Evolutionary conservation across 2,113 vertebrate species (phyloP), one percentile per base, ranked within the genome.

Genomic region (Protobothrops flavoviridis): DNA sequence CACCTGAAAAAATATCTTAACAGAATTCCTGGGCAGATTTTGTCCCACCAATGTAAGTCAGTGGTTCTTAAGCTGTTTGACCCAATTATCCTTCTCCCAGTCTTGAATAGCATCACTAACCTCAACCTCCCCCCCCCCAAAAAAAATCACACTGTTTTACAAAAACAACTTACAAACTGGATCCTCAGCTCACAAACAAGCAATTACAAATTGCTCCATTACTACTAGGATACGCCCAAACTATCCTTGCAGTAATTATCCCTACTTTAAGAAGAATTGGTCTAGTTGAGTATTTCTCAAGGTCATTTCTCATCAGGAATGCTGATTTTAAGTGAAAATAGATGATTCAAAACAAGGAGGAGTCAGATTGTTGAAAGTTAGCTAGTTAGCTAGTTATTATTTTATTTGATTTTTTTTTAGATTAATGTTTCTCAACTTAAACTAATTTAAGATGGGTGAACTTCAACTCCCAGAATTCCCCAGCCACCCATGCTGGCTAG

Each of bases 81-180:
- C 29, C 64, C 29, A 69, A n/a, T 69, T 12, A 69, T 5, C 29
- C n/a, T 33, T 74, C n/a, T 74, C 64, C 64, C 12, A 33, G 13
- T 74, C 15, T 33, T 33, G n/a, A 74, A 74, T 33, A 74, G 15
- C 13, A 74, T 74, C 64, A 74, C 11, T 26, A 64, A 11, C 26
- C 24, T 33, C n/a, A 33, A n/a, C 6, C 11, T 4, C 3, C 0
- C 26, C 3, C 24, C 26, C 1, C 52, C 52, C 1, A 17, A 33
- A 74, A 74, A 74, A 74, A 74, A 15, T 33, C 64, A 33, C 15
- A 74, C 12, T 15, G 1, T 64, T 74, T 74, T 39, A 39, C n/a
- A 74, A 33, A 74, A 39, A n/a, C 69, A 74, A 74, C n/a, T 74
- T 39, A 33, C 2, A 74, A 74, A 74, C n/a, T 74, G 69, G n/a